A percentile compares a stretch with the other conserved stretches of the same genome.
phyloP scores from a whole-genome alignment of 1,140 invertebrate genomes.

The Polypedilum pembai region DNA sequence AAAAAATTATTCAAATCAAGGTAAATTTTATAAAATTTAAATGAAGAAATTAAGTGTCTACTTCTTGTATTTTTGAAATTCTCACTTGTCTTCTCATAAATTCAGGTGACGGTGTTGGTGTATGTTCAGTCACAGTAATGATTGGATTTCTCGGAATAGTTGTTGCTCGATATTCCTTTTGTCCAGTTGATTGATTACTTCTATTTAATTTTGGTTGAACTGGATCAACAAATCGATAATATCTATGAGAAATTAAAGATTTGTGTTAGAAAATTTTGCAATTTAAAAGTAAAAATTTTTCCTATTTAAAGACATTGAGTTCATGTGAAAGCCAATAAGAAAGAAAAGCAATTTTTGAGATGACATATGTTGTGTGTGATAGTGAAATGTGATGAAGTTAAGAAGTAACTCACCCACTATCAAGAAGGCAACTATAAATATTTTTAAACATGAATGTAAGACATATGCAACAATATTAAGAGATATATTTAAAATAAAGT shows the following conservation, averaged over 20 bases:
- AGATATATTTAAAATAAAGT: slow-evolving; percentile 29
- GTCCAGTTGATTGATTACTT: slow-evolving; percentile 37
- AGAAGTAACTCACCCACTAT: slow-evolving; percentile 43
- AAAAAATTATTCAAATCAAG: too few relatives aligned
- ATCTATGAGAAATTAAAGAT: slow-evolving; percentile 34
- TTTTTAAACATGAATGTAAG: not conserved
- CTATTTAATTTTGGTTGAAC: slow-evolving; percentile 35
- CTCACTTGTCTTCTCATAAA: slow-evolving; percentile 67
- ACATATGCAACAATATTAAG: not conserved
- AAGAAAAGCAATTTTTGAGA: not conserved
- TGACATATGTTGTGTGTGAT: slow-evolving; percentile 30
- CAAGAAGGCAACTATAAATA: slow-evolving; percentile 42
- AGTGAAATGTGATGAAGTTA: slow-evolving; percentile 34
- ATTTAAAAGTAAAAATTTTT: not conserved
- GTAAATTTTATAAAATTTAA: too few relatives aligned
- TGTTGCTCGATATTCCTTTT: slow-evolving; percentile 32
- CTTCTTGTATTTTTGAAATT: too few relatives aligned
- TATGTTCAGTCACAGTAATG: slow-evolving; percentile 93
- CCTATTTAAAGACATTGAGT: not conserved
- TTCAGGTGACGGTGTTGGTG: slow-evolving; percentile 78
- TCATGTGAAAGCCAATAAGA: not conserved
- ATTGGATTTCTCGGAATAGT: slow-evolving; percentile 71
- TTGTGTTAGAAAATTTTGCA: not conserved
- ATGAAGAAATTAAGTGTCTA: too few relatives aligned
- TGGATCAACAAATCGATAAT: slow-evolving; percentile 44